phyloP scores from a whole-genome alignment of 1,140 invertebrate species.

The Calephelis virginiensis region DNA sequence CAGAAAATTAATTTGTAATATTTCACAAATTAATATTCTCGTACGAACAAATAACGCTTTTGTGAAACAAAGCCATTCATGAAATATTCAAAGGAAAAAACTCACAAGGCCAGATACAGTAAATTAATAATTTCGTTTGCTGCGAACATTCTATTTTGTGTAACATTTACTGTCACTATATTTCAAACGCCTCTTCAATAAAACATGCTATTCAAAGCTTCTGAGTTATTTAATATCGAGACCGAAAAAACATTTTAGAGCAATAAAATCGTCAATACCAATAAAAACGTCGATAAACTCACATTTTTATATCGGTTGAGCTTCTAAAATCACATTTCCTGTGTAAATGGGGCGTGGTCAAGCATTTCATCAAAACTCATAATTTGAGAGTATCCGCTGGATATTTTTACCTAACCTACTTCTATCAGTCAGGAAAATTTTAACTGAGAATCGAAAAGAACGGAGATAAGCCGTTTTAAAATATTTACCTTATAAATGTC shows the following conservation, averaged over 20 bases:
- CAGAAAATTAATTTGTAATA: no score
- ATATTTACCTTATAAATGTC: conserved; percentile 12
- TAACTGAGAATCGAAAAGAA: not conserved
- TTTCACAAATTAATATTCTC: no score
- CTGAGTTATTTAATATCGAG: conserved; percentile 3
- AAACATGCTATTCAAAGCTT: not conserved
- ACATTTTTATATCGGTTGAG: conserved; percentile 35
- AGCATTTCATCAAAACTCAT: conserved; percentile 72
- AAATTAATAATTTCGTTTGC: no score
- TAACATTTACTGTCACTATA: no score
- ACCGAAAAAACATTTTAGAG: not conserved
- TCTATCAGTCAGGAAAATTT: conserved; percentile 33
- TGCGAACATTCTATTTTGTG: no score
- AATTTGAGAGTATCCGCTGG: conserved; percentile 69
- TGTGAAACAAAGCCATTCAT: no score
- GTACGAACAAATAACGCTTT: no score
- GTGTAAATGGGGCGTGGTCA: conserved; percentile 41
- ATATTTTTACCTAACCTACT: conserved; percentile 65
- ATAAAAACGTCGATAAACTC: conserved; percentile 38
- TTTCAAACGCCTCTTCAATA: conserved; percentile 1
- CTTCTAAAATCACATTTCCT: conserved; percentile 45
- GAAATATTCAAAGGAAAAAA: no score
- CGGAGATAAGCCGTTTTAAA: not conserved
- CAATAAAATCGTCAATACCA: conserved; percentile 10
- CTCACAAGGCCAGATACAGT: no score